Base-by-base conservation (phyloP, 2,113 vertebrate species). In the Orcinus orca region DNA sequence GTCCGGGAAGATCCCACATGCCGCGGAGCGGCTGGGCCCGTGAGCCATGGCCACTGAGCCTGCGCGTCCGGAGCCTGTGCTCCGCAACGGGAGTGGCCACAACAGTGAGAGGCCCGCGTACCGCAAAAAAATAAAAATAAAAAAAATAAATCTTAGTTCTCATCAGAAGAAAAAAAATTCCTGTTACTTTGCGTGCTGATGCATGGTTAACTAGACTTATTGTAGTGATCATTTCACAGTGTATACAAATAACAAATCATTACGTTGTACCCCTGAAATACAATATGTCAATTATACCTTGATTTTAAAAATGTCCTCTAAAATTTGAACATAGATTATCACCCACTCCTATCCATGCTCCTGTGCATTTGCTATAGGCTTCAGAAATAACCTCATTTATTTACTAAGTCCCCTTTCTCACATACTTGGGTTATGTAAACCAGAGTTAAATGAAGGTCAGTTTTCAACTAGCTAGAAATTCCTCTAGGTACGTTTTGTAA, bases 401-500 rank as follows among this genome's bases (percentile, higher is more conserved):
- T 95, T 12, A 76, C 1, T 63, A 87, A 80, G 44, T 53, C 53
- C 55, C 74, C 60, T 96, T 91, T 97, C 36, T 87, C 84, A 94
- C 0, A 95, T 3, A 97, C 74, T 62, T 73, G 68, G 15, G 26
- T 93, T 97, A 88, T 84, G 93, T 92, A 82, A 97, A 93, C 25
- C 44, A 91, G 90, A 55, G 41, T 76, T 86, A 31, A 70, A 50
- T 26, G 81, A 97, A 95, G 36, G 21, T 77, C 93, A 85, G 73
- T 96, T 97, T 86, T 82, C 36, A 77, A 96, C 90, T 63, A 96
- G 90, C 87, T 82, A 80, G 71, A 90, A 67, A 93, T 85, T 77
- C 62, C 80, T 83, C 10, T n/a, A 85, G 25, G 80, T 44, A 21
- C 41, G 83, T 74, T 96, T 93, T 73, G 82, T 80, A 86, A 94